Evolutionary conservation across 2,888 invertebrate species (phyloP).

Genomic region (Clusia tigrina): DNA sequence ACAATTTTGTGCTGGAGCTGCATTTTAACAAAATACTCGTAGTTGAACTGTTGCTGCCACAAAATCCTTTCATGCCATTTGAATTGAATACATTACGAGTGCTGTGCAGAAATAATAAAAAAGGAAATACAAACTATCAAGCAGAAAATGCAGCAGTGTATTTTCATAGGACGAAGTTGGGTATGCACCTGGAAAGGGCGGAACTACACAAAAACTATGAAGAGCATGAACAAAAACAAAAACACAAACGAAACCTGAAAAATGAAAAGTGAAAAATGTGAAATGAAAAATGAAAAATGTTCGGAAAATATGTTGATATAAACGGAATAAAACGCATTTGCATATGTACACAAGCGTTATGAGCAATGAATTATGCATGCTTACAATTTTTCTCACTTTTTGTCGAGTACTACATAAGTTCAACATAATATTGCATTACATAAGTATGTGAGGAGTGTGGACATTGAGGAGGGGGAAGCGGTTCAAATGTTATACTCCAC

Average conservation of each 20-base stretch:
- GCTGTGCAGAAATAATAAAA: no score
- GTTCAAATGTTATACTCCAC: no score
- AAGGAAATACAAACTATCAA: no score
- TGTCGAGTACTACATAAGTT: background rate
- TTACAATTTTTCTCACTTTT: conserved; percentile 5
- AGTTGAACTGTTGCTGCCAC: no score
- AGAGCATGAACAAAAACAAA: background rate
- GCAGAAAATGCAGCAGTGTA: no score
- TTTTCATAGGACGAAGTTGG: no score
- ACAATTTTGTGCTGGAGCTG: no score
- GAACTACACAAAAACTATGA: no score
- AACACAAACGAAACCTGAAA: background rate
- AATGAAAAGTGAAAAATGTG: background rate
- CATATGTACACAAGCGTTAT: background rate
- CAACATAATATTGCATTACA: conserved; percentile 14
- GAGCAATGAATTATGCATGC: conserved; percentile 16
- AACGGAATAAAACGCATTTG: background rate
- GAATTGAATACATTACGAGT: background rate
- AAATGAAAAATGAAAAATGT: background rate
- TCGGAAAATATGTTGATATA: background rate
- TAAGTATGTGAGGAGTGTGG: no score
- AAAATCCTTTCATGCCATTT: background rate
- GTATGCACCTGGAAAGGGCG: no score
- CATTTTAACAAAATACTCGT: no score
- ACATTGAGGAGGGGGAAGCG: no score